These are phyloP conservation scores for Vulpes lagopus DNA, from an alignment of 2,113 vertebrate genomes.

Conservation along the genomic window DNA sequence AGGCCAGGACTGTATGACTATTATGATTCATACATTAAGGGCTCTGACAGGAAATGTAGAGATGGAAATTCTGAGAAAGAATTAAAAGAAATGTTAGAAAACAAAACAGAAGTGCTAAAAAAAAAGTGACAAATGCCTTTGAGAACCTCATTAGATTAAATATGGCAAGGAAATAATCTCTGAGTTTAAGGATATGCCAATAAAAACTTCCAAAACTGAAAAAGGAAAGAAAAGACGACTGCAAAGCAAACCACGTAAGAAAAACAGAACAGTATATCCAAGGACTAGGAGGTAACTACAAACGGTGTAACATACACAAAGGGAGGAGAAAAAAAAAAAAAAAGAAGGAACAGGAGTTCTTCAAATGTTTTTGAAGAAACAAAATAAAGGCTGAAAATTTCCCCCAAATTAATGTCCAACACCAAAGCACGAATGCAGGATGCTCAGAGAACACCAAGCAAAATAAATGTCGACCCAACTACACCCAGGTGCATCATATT, in stretches of 20 bases:
- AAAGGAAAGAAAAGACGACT: background rate
- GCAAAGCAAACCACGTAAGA: background rate
- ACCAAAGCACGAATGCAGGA: background rate
- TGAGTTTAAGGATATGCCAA: background rate
- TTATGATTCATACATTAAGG: background rate
- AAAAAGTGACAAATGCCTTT: background rate
- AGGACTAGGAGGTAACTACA: background rate
- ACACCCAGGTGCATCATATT: background rate
- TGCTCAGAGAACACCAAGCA: background rate
- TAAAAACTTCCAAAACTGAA: background rate
- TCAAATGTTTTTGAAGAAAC: background rate
- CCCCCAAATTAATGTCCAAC: background rate
- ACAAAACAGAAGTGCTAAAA: background rate
- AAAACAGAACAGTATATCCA: background rate
- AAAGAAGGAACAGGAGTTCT: background rate
- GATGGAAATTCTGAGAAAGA: background rate
- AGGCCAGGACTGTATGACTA: background rate
- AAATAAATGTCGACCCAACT: background rate
- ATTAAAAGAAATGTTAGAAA: background rate
- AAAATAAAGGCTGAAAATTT: background rate
- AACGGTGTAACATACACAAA: rapidly evolving
- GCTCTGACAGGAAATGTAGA: background rate
- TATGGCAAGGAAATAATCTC: background rate
- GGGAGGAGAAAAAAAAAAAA: background rate
- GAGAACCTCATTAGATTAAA: background rate